These are phyloP conservation scores for Camponotus floridanus DNA, from an alignment of 1,140 invertebrate genomes.

Conservation along the genomic window DNA sequence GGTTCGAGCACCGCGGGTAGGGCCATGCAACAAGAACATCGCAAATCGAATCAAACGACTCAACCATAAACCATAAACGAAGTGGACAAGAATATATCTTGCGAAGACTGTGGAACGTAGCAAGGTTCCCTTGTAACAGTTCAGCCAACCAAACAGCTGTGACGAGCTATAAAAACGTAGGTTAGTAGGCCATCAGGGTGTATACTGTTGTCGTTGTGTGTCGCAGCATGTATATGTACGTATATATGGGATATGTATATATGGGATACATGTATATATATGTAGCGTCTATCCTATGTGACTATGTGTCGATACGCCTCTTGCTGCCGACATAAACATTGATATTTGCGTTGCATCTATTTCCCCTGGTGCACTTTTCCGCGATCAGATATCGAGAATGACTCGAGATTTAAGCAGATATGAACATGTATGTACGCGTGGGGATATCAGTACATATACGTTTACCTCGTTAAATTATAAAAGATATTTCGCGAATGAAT, in stretches of 20 bases:
- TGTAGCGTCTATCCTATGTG: constrained; percentile 32
- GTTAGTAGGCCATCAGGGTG: constrained; percentile 81
- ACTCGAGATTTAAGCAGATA: constrained; percentile 59
- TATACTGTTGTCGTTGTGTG: constrained; percentile 64
- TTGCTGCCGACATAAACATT: constrained; percentile 72
- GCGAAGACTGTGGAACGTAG: constrained; percentile 86
- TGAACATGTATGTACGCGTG: constrained; percentile 8
- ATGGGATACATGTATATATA: constrained; percentile 19
- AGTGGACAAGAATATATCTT: constrained; percentile 81
- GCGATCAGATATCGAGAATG: constrained; percentile 31
- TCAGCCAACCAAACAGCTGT: constrained; percentile 87
- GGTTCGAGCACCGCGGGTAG: constrained; percentile 82
- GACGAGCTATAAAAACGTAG: constrained; percentile 86
- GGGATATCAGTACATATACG: background rate
- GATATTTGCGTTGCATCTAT: constrained; percentile 46
- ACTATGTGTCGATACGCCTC: constrained; percentile 66
- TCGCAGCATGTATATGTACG: constrained; percentile 25
- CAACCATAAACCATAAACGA: constrained; percentile 81
- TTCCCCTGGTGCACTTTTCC: constrained; percentile 60
- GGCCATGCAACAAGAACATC: constrained; percentile 86
- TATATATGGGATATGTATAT: constrained; percentile 37
- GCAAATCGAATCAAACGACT: constrained; percentile 83
- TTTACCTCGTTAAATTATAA: background rate
- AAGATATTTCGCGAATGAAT: background rate
- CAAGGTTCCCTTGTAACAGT: constrained; percentile 87